Conservation (phyloP, 2,797 vertebrate species). For the Tamandua tetradactyla region DNA sequence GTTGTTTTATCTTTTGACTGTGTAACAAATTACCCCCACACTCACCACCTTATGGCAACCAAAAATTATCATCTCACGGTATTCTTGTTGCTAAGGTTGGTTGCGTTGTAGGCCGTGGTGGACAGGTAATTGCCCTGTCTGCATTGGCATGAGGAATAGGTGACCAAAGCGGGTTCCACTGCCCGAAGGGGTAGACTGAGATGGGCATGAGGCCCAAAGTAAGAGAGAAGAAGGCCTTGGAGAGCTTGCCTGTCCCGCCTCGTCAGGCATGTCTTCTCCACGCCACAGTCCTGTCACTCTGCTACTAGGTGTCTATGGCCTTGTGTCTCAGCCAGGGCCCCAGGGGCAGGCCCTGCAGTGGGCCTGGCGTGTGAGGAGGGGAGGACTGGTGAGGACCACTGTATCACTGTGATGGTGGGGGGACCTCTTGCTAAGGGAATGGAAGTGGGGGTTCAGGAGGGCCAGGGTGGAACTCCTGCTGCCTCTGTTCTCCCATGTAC, state of each 20-base stretch:
- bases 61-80: neutral
- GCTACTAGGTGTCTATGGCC: neutral
- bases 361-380: neutral
- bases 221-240: neutral
- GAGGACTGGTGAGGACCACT: neutral
- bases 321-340: neutral
- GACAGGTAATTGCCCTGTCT: no score
- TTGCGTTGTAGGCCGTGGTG: rapidly evolving
- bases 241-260: neutral
- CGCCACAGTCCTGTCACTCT: neutral
- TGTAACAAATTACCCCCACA: neutral
- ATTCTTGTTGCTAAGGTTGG: rapidly evolving
- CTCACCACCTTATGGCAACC: neutral
- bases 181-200: neutral
- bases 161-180: neutral
- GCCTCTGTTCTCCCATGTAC: neutral
- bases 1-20: neutral
- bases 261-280: neutral
- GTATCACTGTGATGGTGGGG: neutral
- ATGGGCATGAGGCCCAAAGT: neutral
- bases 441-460: neutral
- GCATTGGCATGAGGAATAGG: rapidly evolving
- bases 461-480: rapidly evolving
- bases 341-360: neutral
- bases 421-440: neutral